Evolutionary conservation across 2,888 invertebrate species (phyloP).

Genomic region (Diaprepes abbreviatus): DNA sequence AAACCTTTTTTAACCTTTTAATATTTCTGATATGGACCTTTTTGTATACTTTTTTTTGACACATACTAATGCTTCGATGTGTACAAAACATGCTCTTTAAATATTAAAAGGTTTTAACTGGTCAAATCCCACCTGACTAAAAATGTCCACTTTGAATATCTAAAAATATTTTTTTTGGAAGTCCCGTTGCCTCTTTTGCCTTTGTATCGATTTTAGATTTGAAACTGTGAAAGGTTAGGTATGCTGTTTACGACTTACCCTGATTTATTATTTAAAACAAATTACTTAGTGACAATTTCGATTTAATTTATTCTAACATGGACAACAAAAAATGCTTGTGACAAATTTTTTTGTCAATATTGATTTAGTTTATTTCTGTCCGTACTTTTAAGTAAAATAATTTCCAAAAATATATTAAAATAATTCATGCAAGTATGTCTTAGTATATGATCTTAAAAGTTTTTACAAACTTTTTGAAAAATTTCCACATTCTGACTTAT

Average conservation of each 20-base stretch:
- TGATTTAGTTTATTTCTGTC: too few relatives aligned
- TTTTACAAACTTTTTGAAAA: too few relatives aligned
- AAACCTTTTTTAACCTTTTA: not conserved
- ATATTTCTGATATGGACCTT: not conserved
- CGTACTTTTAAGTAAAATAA: too few relatives aligned
- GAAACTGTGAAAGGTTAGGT: not conserved
- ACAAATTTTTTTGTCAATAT: too few relatives aligned
- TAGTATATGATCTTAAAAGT: too few relatives aligned
- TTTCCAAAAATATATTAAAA: too few relatives aligned
- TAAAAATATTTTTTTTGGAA: not conserved
- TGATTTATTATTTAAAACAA: not conserved
- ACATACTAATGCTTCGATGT: constrained; percentile 24
- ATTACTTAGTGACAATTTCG: not conserved
- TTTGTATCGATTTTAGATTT: constrained; percentile 2
- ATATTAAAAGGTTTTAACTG: constrained; percentile 3
- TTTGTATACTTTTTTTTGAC: not conserved
- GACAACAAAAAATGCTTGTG: too few relatives aligned
- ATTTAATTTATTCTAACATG: not conserved
- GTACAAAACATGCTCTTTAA: constrained; percentile 16
- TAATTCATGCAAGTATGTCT: too few relatives aligned
- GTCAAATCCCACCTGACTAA: not conserved
- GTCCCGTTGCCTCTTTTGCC: not conserved
- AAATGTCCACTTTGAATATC: constrained; percentile 1
- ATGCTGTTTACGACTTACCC: not conserved
- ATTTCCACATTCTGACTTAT: too few relatives aligned